Evolutionary conservation across 2,797 vertebrate species (phyloP), one percentile per base, ranked within the genome.

Genomic region (Danio albolineatus): DNA sequence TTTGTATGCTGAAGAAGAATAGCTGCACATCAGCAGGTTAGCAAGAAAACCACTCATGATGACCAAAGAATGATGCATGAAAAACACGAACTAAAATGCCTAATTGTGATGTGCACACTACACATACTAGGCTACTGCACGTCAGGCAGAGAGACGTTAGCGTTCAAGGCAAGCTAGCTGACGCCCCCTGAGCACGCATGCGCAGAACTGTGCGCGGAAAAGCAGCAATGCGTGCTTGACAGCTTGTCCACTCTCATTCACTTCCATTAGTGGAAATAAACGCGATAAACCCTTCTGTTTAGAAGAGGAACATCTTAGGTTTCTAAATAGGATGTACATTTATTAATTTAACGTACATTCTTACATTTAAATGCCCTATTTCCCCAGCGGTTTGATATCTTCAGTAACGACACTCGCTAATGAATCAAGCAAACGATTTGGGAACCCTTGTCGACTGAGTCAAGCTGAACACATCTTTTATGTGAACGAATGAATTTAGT

Each of bases 141-240:
- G n/a, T 19, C 6, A 67, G 16, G 28, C 13, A 56, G 10, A 61
- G 36, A 51, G 1, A 53, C 38, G 67, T 61, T 72, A 75, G 75
- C 83, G 43, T 62, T 21, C 28, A 28, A 28, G 28, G 28, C 16
- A 62, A 14, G 74, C 78, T 82, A 81, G 71, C 65, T 65, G 28
- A 67, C 51, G 61, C 59, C 51, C 61, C 53, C 74, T 19, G 4
- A 85, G 51, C 78, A 81, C 83, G 83, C 83, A 67, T 81, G 85
- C 83, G 83, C 65, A 78, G 75, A 79, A 65, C 74, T 43, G 54
- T 64, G 83, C 76, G 82, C 73, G 81, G 84, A 81, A 85, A 67
- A 72, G 76, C 62, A 46, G 16, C 14, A 48, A 7, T 48, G 75
- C 62, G 53, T 36, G 48, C 16, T 19, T 39, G 64, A 67, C 75